Percentiles rank a stretch among this genome's conserved stretches.
phyloP scores from a whole-genome alignment of 2,888 invertebrate genomes.

The Pogonocherus hispidulus region DNA sequence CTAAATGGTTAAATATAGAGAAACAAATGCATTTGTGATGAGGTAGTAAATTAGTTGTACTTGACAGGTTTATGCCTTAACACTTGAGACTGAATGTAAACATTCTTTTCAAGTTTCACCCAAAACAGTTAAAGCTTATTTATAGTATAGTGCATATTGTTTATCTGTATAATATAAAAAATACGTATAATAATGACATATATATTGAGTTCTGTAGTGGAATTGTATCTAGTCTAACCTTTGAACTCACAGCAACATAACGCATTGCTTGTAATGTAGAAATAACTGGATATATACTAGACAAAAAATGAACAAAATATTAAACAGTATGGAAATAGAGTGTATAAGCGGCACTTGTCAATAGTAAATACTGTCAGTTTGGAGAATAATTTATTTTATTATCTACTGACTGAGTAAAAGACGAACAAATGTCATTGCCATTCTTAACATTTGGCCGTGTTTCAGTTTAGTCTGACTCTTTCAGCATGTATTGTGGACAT shows the following conservation, averaged over 20 bases:
- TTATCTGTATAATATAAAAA: not conserved
- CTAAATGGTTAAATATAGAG: not conserved
- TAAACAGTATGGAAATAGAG: too few relatives aligned
- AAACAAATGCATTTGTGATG: not conserved
- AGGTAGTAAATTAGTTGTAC: not conserved
- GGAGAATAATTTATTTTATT: too few relatives aligned
- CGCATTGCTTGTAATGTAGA: too few relatives aligned
- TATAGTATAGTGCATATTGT: not conserved
- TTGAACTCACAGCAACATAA: too few relatives aligned
- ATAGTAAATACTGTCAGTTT: too few relatives aligned
- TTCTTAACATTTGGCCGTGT: not conserved
- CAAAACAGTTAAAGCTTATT: not conserved
- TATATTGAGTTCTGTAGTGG: too few relatives aligned
- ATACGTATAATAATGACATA: not conserved
- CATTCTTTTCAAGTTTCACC: not conserved
- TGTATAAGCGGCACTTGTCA: too few relatives aligned
- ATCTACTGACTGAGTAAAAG: too few relatives aligned
- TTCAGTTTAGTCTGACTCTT: not conserved
- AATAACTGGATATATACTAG: too few relatives aligned
- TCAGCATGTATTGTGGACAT: not conserved
- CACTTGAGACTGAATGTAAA: not conserved
- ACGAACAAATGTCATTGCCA: too few relatives aligned
- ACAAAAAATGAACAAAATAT: too few relatives aligned
- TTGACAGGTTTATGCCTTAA: not conserved
- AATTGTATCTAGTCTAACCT: too few relatives aligned